Percentiles rank a stretch among this genome's conserved stretches.
phyloP scores from a whole-genome alignment of 2,113 vertebrate species.

The Pituophis catenifer region DNA sequence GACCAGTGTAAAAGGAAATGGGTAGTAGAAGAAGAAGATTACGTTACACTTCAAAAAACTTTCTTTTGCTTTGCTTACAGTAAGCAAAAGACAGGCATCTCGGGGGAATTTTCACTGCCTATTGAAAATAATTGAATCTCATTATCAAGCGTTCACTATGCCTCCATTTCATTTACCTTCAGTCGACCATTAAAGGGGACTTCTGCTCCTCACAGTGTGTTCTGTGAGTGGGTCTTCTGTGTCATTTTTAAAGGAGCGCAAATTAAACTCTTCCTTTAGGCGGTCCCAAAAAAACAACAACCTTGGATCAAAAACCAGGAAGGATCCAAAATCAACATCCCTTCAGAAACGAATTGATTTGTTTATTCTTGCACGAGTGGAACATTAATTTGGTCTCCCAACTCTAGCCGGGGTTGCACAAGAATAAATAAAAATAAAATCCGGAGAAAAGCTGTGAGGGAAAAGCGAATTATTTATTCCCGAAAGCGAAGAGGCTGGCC shows the following conservation, averaged over 20 bases:
- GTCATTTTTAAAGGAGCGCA: slow-evolving; percentile 46
- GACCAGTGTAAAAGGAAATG: slow-evolving; percentile 20
- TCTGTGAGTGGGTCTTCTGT: slow-evolving; percentile 54
- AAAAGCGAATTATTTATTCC: not conserved
- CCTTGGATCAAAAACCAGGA: slow-evolving; percentile 57
- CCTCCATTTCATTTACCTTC: slow-evolving; percentile 44
- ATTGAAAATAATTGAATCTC: slow-evolving; percentile 66
- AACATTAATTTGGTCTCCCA: not conserved
- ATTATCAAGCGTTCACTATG: slow-evolving; percentile 48
- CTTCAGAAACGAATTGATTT: not conserved
- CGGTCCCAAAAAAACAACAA: slow-evolving; percentile 24
- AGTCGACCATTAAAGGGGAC: slow-evolving; percentile 48
- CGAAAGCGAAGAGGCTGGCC: not conserved
- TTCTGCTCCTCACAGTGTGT: slow-evolving; percentile 39
- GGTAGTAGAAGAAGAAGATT: slow-evolving; percentile 1
- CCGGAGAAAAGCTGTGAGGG: not conserved
- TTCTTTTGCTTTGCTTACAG: slow-evolving; percentile 52
- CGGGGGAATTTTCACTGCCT: slow-evolving; percentile 38
- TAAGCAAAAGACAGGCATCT: slow-evolving; percentile 38
- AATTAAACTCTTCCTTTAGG: slow-evolving; percentile 61
- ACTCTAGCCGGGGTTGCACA: not conserved
- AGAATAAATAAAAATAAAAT: not conserved
- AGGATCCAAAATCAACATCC: slow-evolving; percentile 56
- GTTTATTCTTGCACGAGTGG: slow-evolving; percentile 29
- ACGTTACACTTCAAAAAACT: slow-evolving; percentile 49